These are phyloP conservation scores for Scaptomyza tumidula DNA, from an alignment of 2,888 invertebrate species.

Conservation along the genomic window DNA sequence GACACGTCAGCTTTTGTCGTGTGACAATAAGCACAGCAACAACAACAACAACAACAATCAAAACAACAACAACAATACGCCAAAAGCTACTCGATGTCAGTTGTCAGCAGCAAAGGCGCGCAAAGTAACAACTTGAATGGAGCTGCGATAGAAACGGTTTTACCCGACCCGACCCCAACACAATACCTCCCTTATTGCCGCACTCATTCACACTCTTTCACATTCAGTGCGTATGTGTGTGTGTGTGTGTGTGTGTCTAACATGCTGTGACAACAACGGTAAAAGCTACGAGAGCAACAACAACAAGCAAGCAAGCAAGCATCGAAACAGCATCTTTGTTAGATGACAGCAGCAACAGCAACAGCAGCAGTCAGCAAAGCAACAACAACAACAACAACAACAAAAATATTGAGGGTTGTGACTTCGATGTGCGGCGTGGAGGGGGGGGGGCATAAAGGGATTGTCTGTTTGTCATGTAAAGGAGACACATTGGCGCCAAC, in stretches of 20 bases:
- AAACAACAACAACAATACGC: constrained; percentile 36
- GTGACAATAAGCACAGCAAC: constrained; percentile 61
- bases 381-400: constrained; percentile 7
- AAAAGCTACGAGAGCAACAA: constrained; percentile 25
- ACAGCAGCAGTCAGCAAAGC: too few relatives aligned
- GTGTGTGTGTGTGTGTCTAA: constrained; percentile 10
- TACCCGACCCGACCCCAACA: not conserved
- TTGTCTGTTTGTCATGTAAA: constrained; percentile 18
- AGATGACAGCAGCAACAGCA: constrained; percentile 37
- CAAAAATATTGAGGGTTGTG: not conserved
- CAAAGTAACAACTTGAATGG: constrained; percentile 67
- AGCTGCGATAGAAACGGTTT: constrained; percentile 28
- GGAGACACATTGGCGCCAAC: constrained; percentile 21
- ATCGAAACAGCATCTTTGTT: constrained; percentile 35
- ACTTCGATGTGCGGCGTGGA: not conserved
- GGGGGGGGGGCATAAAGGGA: not conserved
- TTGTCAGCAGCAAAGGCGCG: constrained; percentile 65
- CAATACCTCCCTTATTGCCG: not conserved
- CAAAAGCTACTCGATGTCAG: constrained; percentile 70
- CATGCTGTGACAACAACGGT: constrained; percentile 45
- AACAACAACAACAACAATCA: constrained; percentile 39
- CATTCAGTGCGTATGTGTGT: not conserved
- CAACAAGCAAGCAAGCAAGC: constrained; percentile 6
- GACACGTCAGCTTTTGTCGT: constrained; percentile 78
- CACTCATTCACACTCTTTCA: not conserved